Evolutionary conservation across 2,888 invertebrate genomes (phyloP).

Genomic region (Microctonus aethiopoides): DNA sequence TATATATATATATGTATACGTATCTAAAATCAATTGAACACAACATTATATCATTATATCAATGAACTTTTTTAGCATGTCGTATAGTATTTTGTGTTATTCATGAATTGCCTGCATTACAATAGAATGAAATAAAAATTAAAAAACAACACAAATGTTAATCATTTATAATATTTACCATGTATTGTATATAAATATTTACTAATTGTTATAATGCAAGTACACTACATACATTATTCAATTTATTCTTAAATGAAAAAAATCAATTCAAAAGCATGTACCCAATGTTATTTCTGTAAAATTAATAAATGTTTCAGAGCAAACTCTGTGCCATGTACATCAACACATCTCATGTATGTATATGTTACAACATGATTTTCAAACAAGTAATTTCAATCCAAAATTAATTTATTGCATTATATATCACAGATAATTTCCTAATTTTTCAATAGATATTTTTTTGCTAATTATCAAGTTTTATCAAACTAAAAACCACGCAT

Average conservation of each 20-base stretch:
- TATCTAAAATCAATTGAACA: constrained; percentile 32
- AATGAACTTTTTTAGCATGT: constrained; percentile 13
- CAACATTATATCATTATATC: constrained; percentile 46
- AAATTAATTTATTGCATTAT: not conserved
- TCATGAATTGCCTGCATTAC: constrained; percentile 18
- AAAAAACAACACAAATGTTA: constrained; percentile 7
- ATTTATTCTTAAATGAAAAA: constrained; percentile 45
- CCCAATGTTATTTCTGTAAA: constrained; percentile 56
- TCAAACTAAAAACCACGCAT: constrained; percentile 50
- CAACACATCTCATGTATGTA: not conserved
- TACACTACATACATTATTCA: constrained; percentile 51
- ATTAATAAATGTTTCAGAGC: constrained; percentile 64
- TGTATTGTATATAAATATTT: constrained; percentile 33
- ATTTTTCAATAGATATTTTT: not conserved
- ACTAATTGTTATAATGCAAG: constrained; percentile 47
- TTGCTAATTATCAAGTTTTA: not conserved
- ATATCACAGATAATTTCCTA: not conserved
- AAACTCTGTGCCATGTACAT: constrained; percentile 9
- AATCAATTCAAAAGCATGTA: constrained; percentile 50
- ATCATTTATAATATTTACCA: constrained; percentile 11
- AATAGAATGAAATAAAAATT: constrained; percentile 5
- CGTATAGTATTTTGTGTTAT: constrained; percentile 45
- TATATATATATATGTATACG: constrained; percentile 40
- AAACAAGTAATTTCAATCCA: not conserved
- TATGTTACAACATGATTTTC: not conserved